phyloP scores from a whole-genome alignment of 2,888 invertebrate genomes.

The Pristionchus entomophagus region DNA sequence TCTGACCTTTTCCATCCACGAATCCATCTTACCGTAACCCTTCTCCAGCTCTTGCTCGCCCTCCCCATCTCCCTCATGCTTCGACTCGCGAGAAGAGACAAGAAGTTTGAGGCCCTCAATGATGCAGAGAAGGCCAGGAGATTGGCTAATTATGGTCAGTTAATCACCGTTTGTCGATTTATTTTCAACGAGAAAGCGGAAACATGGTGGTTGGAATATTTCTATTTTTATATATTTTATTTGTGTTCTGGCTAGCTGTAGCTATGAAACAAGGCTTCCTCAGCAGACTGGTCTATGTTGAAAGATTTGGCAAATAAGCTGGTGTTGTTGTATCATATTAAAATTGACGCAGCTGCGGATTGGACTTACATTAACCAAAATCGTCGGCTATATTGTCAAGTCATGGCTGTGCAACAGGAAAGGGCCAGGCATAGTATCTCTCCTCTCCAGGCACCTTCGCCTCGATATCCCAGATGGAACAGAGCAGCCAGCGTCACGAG shows the following conservation, averaged over 20 bases:
- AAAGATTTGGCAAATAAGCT: background rate
- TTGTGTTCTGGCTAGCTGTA: too few relatives aligned
- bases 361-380: too few relatives aligned
- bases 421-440: background rate
- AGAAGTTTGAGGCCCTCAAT: constrained; percentile 46
- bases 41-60: constrained; percentile 68
- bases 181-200: too few relatives aligned
- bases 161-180: background rate
- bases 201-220: too few relatives aligned
- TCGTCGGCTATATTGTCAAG: too few relatives aligned
- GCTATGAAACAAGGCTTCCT: too few relatives aligned
- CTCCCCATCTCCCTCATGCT: constrained; percentile 75
- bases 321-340: too few relatives aligned
- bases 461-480: constrained; percentile 23
- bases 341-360: too few relatives aligned
- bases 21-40: constrained; percentile 68
- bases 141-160: constrained; percentile 44
- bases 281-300: too few relatives aligned
- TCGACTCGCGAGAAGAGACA: constrained; percentile 69
- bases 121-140: constrained; percentile 22
- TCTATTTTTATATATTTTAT: too few relatives aligned
- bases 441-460: constrained; percentile 24
- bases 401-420: too few relatives aligned
- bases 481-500: background rate
- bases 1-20: too few relatives aligned